These are phyloP conservation scores for Cacatua alba DNA, from an alignment of 2,113 vertebrate species.

Conservation along the genomic window DNA sequence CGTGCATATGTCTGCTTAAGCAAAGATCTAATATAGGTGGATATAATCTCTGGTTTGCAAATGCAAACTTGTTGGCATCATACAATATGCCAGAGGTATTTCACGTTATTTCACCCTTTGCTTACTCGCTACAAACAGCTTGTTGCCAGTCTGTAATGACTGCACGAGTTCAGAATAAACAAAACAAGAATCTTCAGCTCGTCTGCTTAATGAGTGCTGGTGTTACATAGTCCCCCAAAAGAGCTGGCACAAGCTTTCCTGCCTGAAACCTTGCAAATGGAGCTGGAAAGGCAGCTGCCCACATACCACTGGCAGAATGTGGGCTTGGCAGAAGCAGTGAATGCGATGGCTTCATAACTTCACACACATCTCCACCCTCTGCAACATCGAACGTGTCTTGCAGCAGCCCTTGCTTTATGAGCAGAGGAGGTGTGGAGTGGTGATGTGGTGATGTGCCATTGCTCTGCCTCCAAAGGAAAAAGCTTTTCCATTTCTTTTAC, in stretches of 20 bases:
- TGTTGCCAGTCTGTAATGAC: background rate
- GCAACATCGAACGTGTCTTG: fast-evolving
- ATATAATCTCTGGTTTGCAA: background rate
- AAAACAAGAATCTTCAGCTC: background rate
- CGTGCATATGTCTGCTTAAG: fast-evolving
- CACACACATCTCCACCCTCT: fast-evolving
- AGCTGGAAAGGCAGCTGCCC: background rate
- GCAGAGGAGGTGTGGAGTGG: background rate
- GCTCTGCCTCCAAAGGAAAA: background rate
- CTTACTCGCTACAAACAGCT: background rate
- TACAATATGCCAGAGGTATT: background rate
- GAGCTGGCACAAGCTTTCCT: background rate
- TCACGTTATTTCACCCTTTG: background rate
- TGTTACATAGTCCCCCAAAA: background rate
- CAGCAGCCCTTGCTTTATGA: background rate
- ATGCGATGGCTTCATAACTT: background rate
- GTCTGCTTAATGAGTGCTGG: background rate
- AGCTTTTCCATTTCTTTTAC: background rate
- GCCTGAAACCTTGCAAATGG: background rate
- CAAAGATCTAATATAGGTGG: background rate
- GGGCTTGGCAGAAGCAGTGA: background rate
- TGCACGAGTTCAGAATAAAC: background rate
- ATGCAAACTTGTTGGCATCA: background rate
- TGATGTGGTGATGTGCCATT: background rate
- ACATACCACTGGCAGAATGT: background rate